Base-by-base conservation (phyloP, 1,140 invertebrate species). In the Drosophila pruinosa region DNA sequence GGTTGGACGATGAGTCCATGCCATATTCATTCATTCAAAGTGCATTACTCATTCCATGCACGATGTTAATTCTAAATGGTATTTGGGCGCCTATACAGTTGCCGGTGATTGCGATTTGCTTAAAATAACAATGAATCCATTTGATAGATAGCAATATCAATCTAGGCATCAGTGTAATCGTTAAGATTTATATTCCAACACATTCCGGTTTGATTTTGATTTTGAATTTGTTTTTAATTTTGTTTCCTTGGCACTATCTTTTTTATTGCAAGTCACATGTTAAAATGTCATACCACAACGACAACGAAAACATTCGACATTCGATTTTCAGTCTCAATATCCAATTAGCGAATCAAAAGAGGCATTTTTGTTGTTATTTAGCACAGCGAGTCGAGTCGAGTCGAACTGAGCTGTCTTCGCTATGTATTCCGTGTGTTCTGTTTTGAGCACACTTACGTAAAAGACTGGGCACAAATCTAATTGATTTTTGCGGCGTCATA, bases 381-480 rank as follows among this genome's bases (percentile, higher is more conserved):
- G 22, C 54, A 59, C 64, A 39, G 21, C 19, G 8, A 24, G 8
- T 5, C 31, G 6, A 53, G 12, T 36, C 10, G 10, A 36, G 2
- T 28, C 26, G n/a, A n/a, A n/a, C n/a, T 8, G 24, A 24, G 52
- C 62, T 43, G 63, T 58, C 63, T 47, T 65, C 39, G 53, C 26
- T 52, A 12, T 63, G n/a, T 63, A 45, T 63, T 14, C 36, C 39
- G 34, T 36, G 39, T 34, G 15, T 48, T 61, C 39, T 58, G 38
- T 57, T 57, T 38, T 39, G 15, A 45, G 52, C 38, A 10, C 26
- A 57, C 41, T 58, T 65, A 65, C 63, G 53, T 58, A 65, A 65
- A n/a, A 65, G 63, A 65, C 63, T 15, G 10, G 41, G 63, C 63
- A 47, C n/a, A 65, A 65, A 58, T 58, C 63, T 65, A 65, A 65